Evolutionary conservation across 1,140 invertebrate species (phyloP).

Genomic region (Conopomorpha cramerella): DNA sequence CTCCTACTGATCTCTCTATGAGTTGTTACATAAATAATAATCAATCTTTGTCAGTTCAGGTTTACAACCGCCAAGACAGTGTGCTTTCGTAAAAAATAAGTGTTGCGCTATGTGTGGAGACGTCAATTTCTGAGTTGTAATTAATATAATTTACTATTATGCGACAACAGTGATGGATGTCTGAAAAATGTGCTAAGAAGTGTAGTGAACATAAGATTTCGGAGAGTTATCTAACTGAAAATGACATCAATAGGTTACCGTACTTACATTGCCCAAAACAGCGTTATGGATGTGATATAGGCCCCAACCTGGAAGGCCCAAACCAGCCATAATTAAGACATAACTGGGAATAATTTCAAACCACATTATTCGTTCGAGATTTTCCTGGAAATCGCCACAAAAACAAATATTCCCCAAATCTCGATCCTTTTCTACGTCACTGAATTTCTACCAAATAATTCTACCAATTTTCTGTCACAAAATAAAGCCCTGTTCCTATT

Average conservation of each 20-base stretch:
- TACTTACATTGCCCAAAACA: conserved; percentile 63
- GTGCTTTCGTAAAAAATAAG: too few relatives aligned
- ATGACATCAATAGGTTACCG: conserved; percentile 5
- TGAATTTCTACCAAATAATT: neutral
- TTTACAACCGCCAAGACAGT: too few relatives aligned
- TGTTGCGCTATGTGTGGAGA: too few relatives aligned
- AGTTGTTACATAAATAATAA: too few relatives aligned
- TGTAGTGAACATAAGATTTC: too few relatives aligned
- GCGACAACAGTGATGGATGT: too few relatives aligned
- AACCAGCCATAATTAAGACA: conserved; percentile 58
- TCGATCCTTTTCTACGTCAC: conserved; percentile 6
- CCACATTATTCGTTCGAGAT: conserved; percentile 59
- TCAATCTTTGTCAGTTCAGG: too few relatives aligned
- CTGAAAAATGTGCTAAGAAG: conserved; percentile 2
- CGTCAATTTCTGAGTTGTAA: too few relatives aligned
- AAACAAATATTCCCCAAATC: conserved; percentile 7
- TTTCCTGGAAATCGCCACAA: too few relatives aligned
- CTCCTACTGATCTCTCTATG: too few relatives aligned
- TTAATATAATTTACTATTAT: too few relatives aligned
- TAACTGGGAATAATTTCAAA: conserved; percentile 67
- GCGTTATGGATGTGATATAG: conserved; percentile 64
- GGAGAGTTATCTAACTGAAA: conserved; percentile 25
- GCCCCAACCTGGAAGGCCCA: conserved; percentile 61
- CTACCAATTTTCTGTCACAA: neutral
- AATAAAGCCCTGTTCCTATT: too few relatives aligned